Conservation (phyloP, 1,140 invertebrate species). For the Drosophila serrata region DNA sequence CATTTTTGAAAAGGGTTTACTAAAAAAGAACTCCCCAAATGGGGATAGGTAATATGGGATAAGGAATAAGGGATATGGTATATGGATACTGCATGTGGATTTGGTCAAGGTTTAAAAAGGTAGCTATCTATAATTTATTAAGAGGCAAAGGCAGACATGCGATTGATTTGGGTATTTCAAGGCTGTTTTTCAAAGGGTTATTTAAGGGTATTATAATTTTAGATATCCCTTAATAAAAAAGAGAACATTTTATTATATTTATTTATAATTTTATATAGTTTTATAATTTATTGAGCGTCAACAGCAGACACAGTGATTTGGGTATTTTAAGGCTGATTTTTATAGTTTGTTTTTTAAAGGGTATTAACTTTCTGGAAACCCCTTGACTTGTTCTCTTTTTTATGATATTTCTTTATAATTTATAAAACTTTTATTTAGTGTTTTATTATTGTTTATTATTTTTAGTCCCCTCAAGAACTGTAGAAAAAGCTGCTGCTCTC, state of each 20-base stretch:
- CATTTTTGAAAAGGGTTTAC: constrained; percentile 11
- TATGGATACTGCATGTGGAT: not conserved
- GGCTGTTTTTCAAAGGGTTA: not conserved
- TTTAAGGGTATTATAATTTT: not conserved
- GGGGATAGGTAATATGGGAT: not conserved
- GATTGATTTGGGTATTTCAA: constrained; percentile 28
- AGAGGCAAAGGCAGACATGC: not conserved
- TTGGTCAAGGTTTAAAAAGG: not conserved
- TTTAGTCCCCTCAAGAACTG: too few relatives aligned
- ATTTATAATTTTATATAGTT: too few relatives aligned
- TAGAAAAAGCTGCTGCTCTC: too few relatives aligned
- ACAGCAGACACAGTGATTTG: constrained; percentile 15
- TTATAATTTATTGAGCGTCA: constrained; percentile 33
- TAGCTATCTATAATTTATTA: constrained; percentile 32
- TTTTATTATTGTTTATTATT: too few relatives aligned
- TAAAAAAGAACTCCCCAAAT: not conserved
- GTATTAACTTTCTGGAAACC: too few relatives aligned
- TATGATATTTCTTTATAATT: too few relatives aligned
- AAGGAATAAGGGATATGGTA: too few relatives aligned
- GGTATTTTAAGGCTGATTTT: constrained; percentile 3
- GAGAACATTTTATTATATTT: too few relatives aligned
- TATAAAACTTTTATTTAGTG: too few relatives aligned
- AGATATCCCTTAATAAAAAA: too few relatives aligned
- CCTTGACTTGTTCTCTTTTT: too few relatives aligned
- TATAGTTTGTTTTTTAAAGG: not conserved